Evolutionary conservation across 2,888 invertebrate genomes (phyloP), one percentile per base, ranked within the genome.

Genomic region (Allygus modestus): DNA sequence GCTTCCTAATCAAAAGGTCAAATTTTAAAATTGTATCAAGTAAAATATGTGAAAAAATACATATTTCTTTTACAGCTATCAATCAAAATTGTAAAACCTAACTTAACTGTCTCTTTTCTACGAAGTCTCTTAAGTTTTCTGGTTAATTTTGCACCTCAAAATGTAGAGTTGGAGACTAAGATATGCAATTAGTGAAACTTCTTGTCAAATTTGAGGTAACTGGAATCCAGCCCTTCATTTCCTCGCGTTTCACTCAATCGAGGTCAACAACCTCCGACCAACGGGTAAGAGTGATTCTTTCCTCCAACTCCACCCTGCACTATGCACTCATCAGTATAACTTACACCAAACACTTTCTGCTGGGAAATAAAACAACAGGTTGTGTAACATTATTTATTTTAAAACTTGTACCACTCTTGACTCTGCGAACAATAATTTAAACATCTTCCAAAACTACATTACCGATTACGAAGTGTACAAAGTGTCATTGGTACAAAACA

Each of bases 301-400:
- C 5, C n/a, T 58, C 9, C 17, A 23, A 26, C 69, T 69, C 31
- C 17, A 69, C 31, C 37, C 31, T 31, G 2, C n/a, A 69, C 7
- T 23, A 2, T 7, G 2, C 54, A 23, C 15, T 23, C 1, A 23
- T 20, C 54, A 46, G 15, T n/a, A n/a, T n/a, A n/a, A n/a, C n/a
- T n/a, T n/a, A n/a, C n/a, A 17, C n/a, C n/a, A n/a, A n/a, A 54
- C 54, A 54, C 7, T 20, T 23, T n/a, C 5, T 7, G 54, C 5
- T 4, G 26, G 61, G 33, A 69, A 69, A 69, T 28, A 15, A 69
- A 69, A 31, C 33, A 69, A 4, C 69, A 69, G 33, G 5, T 69
- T 69, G n/a, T 37, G 43, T 73, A 73, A 73, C 73, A 73, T 73
- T n/a, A 73, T 73, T 33, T 73, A 73, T 73, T 73, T 46, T 73